These are phyloP conservation scores for Clostera curtula DNA, from an alignment of 2,888 invertebrate species.

Conservation along the genomic window DNA sequence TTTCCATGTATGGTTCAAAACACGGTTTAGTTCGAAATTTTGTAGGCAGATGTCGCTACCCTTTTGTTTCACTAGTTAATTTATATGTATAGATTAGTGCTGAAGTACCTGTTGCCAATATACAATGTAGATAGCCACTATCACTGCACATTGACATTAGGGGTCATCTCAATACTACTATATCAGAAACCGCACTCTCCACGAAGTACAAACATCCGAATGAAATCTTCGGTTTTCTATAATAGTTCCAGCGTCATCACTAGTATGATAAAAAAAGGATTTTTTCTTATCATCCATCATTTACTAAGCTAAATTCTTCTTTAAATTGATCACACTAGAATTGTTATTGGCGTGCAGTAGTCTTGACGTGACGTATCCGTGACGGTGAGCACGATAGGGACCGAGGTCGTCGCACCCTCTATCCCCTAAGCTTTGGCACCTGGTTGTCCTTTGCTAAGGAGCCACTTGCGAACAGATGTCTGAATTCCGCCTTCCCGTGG, in stretches of 20 bases:
- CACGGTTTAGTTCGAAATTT: too few relatives aligned
- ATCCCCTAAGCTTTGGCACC: slow-evolving; percentile 57
- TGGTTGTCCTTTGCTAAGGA: slow-evolving; percentile 49
- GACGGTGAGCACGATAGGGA: slow-evolving; percentile 47
- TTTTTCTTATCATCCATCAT: too few relatives aligned
- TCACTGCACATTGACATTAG: slow-evolving; percentile 22
- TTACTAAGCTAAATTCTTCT: slow-evolving; percentile 30
- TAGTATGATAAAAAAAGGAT: too few relatives aligned
- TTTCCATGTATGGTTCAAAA: too few relatives aligned
- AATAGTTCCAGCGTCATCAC: too few relatives aligned
- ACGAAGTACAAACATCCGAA: slow-evolving; percentile 18
- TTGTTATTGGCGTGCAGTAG: slow-evolving; percentile 33
- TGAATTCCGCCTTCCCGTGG: slow-evolving; percentile 29
- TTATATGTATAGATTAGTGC: slow-evolving; percentile 1
- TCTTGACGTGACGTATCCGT: slow-evolving; percentile 37
- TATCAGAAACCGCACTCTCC: slow-evolving; percentile 13
- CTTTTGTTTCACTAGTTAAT: too few relatives aligned
- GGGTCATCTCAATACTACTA: slow-evolving; percentile 22
- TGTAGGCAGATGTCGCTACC: too few relatives aligned
- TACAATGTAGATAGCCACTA: slow-evolving; percentile 23
- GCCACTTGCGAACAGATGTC: slow-evolving; percentile 61
- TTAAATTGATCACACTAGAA: slow-evolving; percentile 23
- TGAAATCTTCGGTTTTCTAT: too few relatives aligned
- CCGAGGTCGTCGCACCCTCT: slow-evolving; percentile 67
- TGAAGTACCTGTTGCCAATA: slow-evolving; percentile 17